These are phyloP conservation scores for Microplitis demolitor DNA, from an alignment of 1,140 invertebrate genomes.

Conservation along the genomic window DNA sequence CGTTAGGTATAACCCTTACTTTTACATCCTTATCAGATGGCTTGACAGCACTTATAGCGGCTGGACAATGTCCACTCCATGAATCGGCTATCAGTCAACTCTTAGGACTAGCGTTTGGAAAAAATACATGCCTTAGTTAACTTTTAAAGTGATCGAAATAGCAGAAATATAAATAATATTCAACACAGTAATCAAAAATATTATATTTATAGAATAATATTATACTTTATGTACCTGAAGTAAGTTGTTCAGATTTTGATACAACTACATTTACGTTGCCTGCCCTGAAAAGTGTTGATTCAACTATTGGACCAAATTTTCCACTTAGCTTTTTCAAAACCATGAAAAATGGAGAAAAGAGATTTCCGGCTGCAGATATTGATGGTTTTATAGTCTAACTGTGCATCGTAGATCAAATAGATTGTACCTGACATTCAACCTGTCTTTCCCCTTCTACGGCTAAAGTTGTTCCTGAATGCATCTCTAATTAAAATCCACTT, in stretches of 20 bases:
- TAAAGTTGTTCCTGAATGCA: constrained; percentile 30
- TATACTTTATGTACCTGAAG: constrained; percentile 9
- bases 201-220: not conserved
- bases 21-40: no score
- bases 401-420: constrained; percentile 15
- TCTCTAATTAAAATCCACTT: constrained; percentile 21
- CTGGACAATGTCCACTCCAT: no score
- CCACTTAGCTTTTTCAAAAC: constrained; percentile 22
- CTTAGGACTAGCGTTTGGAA: constrained; percentile 2
- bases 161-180: not conserved
- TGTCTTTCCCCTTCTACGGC: constrained; percentile 29
- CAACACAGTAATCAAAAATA: no score
- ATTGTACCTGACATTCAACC: constrained; percentile 21
- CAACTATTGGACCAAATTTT: constrained; percentile 21
- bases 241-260: constrained; percentile 11
- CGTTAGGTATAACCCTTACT: no score
- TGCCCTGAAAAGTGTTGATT: constrained; percentile 18
- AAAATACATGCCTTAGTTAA: constrained; percentile 15
- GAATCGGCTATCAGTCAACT: constrained; percentile 11
- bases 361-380: not conserved
- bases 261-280: constrained; percentile 1
- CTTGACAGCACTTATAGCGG: no score
- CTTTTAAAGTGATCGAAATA: constrained; percentile 7
- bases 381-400: constrained; percentile 26
- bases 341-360: constrained; percentile 18